These are phyloP conservation scores for Archivesica marissinica DNA, from an alignment of 1,140 invertebrate genomes.

Conservation along the genomic window DNA sequence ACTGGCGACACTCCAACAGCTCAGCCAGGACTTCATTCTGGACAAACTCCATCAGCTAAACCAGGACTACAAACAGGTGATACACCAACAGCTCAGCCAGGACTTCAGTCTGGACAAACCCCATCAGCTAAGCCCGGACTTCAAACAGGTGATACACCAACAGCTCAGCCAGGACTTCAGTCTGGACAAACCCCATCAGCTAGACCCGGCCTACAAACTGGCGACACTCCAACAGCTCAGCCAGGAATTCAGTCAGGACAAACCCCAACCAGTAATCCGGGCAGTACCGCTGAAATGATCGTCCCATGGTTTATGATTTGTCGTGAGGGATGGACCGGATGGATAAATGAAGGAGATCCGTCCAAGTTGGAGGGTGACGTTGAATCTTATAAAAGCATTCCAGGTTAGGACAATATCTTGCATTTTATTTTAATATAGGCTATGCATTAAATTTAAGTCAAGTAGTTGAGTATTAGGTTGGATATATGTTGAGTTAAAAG, in stretches of 20 bases:
- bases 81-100: constrained; percentile 46
- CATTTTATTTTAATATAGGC: too few relatives aligned
- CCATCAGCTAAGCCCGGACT: constrained; percentile 19
- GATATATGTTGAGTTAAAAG: too few relatives aligned
- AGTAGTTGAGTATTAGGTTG: too few relatives aligned
- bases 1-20: constrained; percentile 30
- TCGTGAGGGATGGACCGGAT: constrained; percentile 81
- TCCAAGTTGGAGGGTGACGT: constrained; percentile 73
- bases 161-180: background rate
- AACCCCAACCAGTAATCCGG: constrained; percentile 43
- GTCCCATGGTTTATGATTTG: constrained; percentile 64
- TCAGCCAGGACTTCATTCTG: constrained; percentile 9
- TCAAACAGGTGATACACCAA: background rate
- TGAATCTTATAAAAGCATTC: constrained; percentile 72
- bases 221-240: constrained; percentile 9
- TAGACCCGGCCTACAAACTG: background rate
- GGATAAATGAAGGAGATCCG: constrained; percentile 81
- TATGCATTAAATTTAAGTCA: too few relatives aligned
- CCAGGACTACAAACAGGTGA: background rate
- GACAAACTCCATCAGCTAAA: constrained; percentile 3
- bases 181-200: constrained; percentile 29
- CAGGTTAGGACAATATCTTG: constrained; percentile 57
- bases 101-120: background rate
- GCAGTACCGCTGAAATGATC: constrained; percentile 1
- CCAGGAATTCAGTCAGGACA: constrained; percentile 1